These are phyloP conservation scores for Drosophila nigrodunni DNA, from an alignment of 1,140 invertebrate species.

Conservation along the genomic window DNA sequence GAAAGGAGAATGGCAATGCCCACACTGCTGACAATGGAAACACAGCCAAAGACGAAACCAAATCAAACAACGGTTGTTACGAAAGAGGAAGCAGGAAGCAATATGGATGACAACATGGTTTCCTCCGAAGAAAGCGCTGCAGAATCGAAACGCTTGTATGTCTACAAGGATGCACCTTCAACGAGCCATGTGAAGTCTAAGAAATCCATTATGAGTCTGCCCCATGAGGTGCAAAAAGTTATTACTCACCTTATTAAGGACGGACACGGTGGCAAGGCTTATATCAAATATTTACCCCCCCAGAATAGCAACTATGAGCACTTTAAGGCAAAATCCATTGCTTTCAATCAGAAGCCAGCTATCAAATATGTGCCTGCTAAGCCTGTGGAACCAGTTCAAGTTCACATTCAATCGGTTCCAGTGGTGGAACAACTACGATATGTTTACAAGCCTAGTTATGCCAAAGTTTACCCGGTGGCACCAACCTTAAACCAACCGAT, in stretches of 20 bases:
- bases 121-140: slow-evolving; percentile 43
- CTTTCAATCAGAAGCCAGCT: slow-evolving; percentile 45
- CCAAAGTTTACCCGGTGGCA: slow-evolving; percentile 13
- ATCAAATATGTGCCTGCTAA: slow-evolving; percentile 50
- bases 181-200: slow-evolving; percentile 52
- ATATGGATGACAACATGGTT: slow-evolving; percentile 54
- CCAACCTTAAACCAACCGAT: slow-evolving; percentile 65
- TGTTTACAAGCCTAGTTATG: slow-evolving; percentile 61
- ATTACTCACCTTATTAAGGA: slow-evolving; percentile 72
- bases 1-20: slow-evolving; percentile 43
- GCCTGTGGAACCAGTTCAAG: slow-evolving; percentile 54
- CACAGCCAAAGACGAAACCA: slow-evolving; percentile 1
- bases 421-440: slow-evolving; percentile 79
- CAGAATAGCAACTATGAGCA: slow-evolving; percentile 69
- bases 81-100: slow-evolving; percentile 12
- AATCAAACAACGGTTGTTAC: slow-evolving; percentile 14
- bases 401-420: slow-evolving; percentile 77
- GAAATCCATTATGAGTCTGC: slow-evolving; percentile 61
- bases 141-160: slow-evolving; percentile 65
- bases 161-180: slow-evolving; percentile 68
- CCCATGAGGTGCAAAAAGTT: slow-evolving; percentile 78
- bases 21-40: slow-evolving; percentile 59
- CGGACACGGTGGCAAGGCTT: slow-evolving; percentile 66
- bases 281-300: slow-evolving; percentile 70
- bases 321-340: slow-evolving; percentile 45